Conservation (phyloP, 2,113 vertebrate species). For the Zingel zingel region DNA sequence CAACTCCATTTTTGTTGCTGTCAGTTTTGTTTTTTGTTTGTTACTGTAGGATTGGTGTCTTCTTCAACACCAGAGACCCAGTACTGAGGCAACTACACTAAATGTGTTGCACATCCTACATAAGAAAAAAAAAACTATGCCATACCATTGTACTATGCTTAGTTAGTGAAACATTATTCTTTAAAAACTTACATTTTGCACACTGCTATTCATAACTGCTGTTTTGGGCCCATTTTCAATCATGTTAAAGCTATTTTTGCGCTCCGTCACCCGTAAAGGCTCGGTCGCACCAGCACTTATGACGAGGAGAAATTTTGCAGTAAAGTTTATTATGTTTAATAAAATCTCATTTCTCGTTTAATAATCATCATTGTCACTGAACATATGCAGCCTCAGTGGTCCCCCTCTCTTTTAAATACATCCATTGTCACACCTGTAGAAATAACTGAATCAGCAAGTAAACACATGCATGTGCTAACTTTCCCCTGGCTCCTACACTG, state of each 20-base stretch:
- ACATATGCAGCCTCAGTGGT: not conserved
- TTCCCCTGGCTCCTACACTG: not conserved
- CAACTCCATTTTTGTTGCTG: constrained; percentile 23
- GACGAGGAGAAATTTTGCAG: not conserved
- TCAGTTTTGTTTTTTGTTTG: constrained; percentile 19
- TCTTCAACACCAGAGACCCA: not conserved
- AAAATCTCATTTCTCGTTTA: constrained; percentile 6
- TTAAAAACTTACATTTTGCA: not conserved
- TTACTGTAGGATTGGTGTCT: not conserved
- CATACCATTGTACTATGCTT: not conserved
- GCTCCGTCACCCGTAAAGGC: not conserved
- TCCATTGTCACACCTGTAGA: not conserved
- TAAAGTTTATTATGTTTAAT: not conserved
- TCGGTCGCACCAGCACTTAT: not conserved
- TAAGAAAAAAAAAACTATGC: not conserved
- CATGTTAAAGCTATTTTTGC: not conserved
- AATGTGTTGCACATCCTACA: not conserved
- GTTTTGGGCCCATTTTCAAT: not conserved
- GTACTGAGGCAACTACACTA: not conserved
- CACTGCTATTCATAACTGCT: not conserved
- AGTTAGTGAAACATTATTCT: not conserved
- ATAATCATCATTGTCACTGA: not conserved
- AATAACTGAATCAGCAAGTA: no score
- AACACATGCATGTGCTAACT: no score
- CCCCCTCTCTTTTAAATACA: not conserved